phyloP scores from a whole-genome alignment of 2,888 invertebrate genomes.

The Caenorhabditis macrosperma region DNA sequence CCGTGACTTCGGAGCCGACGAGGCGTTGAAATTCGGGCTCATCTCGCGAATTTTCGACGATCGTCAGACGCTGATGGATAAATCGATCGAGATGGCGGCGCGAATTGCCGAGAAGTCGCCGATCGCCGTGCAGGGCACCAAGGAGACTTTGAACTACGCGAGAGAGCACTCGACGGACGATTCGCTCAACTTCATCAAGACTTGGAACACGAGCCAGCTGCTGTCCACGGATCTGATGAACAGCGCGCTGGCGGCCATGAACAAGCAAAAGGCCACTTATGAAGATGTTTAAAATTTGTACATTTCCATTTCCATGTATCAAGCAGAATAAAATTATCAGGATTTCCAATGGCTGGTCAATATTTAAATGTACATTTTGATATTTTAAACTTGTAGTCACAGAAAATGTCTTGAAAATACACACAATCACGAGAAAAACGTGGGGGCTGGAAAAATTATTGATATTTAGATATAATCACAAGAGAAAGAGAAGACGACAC shows the following conservation, averaged over 20 bases:
- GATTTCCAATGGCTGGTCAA: too few species aligned
- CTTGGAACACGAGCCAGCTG: slow-evolving; percentile 89
- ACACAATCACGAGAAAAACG: too few species aligned
- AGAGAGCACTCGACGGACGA: slow-evolving; percentile 91
- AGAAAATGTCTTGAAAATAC: too few species aligned
- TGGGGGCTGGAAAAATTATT: too few species aligned
- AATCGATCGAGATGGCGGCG: slow-evolving; percentile 84
- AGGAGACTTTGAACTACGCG: slow-evolving; percentile 87
- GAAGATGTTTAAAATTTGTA: slow-evolving; percentile 70
- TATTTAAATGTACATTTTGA: too few species aligned
- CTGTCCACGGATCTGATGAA: slow-evolving; percentile 91
- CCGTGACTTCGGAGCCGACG: slow-evolving; percentile 86
- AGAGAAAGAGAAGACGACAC: too few species aligned
- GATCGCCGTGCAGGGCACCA: slow-evolving; percentile 93
- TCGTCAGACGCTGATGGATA: slow-evolving; percentile 49
- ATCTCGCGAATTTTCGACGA: slow-evolving; percentile 57
- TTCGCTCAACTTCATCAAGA: slow-evolving; percentile 91
- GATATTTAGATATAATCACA: too few species aligned
- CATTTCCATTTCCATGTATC: too few species aligned
- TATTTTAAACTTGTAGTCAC: too few species aligned
- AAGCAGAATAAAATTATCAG: not conserved
- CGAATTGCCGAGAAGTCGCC: slow-evolving; percentile 92
- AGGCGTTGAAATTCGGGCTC: slow-evolving; percentile 67
- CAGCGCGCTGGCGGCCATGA: slow-evolving; percentile 85
- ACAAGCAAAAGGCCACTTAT: slow-evolving; percentile 66